Evolutionary conservation across 2,888 invertebrate species (phyloP), one percentile per base, ranked within the genome.

Genomic region (Epinotia nisella): DNA sequence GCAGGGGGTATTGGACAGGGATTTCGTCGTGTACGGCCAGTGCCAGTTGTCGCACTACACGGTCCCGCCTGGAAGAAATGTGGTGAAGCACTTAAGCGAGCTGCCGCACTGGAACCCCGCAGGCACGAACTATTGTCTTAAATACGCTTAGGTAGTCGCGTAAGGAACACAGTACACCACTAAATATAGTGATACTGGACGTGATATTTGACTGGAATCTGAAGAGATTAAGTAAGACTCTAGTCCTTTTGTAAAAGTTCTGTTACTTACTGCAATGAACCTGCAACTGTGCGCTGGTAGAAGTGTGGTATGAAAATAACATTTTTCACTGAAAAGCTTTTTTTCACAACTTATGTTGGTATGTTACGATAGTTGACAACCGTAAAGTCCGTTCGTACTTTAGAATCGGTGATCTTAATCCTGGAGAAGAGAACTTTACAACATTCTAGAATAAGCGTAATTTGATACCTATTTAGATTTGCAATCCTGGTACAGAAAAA

Each of bases 41-140:
- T 92, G 92, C 69, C 92, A 92, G 77, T 77, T 90, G 1, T 70
- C 79, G 7, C 81, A 87, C 0, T 71, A 76, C 3, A 84, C 82
- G 0, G 68, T 82, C 9, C 80, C 83, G 39, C 92, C 92, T 1
- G 92, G 92, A 1, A 78, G 74, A 3, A 76, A 87, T 51, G 45
- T 92, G 19, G 75, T 91, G 75, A 69, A 78, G 3, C 77, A 80
- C 9, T 72, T 92, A 70, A 5, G 77, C 4, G 77, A 81, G 3
- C 84, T 91, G 39, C 58, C 82, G 3, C 87, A 89, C 75, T 92
- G 91, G 90, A 79, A 83, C 49, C 72, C 82, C 0, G 76, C 64
- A 1, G 85, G 89, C 65, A 75, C 76, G 11, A 74, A 73, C 1
- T 53, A 64, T 15, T 90, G 90, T 74, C 19, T 82, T 29, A 61